Conservation (phyloP, 2,888 invertebrate species). For the Parnassius glacialis region DNA sequence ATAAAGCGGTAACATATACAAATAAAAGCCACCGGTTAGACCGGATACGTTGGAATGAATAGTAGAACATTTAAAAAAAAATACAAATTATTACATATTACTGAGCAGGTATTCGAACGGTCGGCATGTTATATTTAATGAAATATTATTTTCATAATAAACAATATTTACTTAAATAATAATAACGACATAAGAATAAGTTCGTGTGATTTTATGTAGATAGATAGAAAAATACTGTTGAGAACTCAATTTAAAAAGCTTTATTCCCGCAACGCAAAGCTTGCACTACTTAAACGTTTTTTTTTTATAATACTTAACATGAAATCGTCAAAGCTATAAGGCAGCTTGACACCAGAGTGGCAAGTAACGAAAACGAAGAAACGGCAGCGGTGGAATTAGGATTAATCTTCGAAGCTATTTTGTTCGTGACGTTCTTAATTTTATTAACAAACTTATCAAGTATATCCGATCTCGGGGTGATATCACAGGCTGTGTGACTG, state of each 20-base stretch:
- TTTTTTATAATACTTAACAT: neutral
- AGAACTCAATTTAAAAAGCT: too few relatives aligned
- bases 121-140: too few relatives aligned
- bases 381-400: constrained; percentile 42
- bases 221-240: too few relatives aligned
- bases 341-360: constrained; percentile 33
- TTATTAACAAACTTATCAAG: constrained; percentile 77
- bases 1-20: constrained; percentile 52
- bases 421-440: constrained; percentile 67
- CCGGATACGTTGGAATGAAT: constrained; percentile 22
- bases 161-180: too few relatives aligned
- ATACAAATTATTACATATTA: neutral
- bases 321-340: constrained; percentile 18
- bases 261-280: too few relatives aligned
- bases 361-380: constrained; percentile 42
- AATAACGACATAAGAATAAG: too few relatives aligned
- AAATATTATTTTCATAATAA: too few relatives aligned
- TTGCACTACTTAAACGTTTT: too few relatives aligned
- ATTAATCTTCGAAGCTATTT: constrained; percentile 51
- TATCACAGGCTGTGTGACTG: constrained; percentile 86
- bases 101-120: too few relatives aligned
- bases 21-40: constrained; percentile 18
- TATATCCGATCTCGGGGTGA: constrained; percentile 79
- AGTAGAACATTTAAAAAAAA: neutral
- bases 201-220: too few relatives aligned